Base-by-base conservation (phyloP, 2,113 vertebrate species). In the Chionis minor region DNA sequence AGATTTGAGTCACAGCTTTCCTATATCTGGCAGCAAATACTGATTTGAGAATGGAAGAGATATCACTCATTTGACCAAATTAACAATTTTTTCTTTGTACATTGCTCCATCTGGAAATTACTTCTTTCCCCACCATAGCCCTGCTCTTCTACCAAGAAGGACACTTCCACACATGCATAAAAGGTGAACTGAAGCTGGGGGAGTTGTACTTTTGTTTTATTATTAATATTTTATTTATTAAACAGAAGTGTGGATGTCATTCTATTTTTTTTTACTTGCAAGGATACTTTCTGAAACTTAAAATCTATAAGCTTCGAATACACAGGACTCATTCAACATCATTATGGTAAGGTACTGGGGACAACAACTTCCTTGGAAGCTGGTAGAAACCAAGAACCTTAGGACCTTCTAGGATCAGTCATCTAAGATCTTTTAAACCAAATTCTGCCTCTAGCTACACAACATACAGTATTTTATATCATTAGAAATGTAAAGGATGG, bases 1-100 rank as follows among this genome's bases (percentile, higher is more conserved):
- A 92, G 89, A 85, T 94, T 92, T 87, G 86, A 97, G 78, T 92
- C 91, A 91, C 89, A 97, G 74, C 62, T 96, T 97, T 95, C 78
- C 84, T 23, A 35, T 95, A 95, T 92, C 81, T 95, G 95, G 81
- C 70, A 94, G 81, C 70, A 95, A 92, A 92, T 77, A 77, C 54
- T 1, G 2, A 80, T 90, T 90, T 91, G 86, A 94, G 74, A 92
- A 81, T 56, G 70, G 52, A 79, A 93, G 93, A 95, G 27, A 66
- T 56, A 88, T 63, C 63, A 70, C 58, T 95, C 51, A 38, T 42
- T 91, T 88, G 86, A 95, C 92, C 71, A 91, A 85, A 73, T 92
- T 54, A 44, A 35, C 40, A 15, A 4, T 70, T 88, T 95, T 88
- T 90, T 62, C 27, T 85, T 92, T 87, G 70, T 62, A 65, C 52